phyloP scores from a whole-genome alignment of 1,140 invertebrate species.

The Microplitis demolitor region DNA sequence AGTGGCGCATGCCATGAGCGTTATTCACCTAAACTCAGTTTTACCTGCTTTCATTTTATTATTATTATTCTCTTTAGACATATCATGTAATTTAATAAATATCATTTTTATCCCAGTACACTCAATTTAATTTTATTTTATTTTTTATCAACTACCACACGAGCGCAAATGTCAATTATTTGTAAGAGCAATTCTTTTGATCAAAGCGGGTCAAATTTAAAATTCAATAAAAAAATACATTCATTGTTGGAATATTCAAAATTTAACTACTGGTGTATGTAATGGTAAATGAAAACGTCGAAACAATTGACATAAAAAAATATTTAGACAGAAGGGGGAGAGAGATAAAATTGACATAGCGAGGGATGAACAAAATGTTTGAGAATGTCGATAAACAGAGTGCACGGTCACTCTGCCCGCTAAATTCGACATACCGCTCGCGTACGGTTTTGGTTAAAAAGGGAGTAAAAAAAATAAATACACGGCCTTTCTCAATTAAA shows the following conservation, averaged over 20 bases:
- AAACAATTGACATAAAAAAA: neutral
- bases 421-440: slow-evolving; percentile 45
- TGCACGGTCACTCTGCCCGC: slow-evolving; percentile 23
- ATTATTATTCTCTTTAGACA: slow-evolving; percentile 40
- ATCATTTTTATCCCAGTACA: neutral
- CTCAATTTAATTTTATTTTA: neutral
- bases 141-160: too few relatives aligned
- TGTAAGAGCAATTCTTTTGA: too few relatives aligned
- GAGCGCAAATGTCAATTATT: too few relatives aligned
- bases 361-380: slow-evolving; percentile 9
- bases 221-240: too few relatives aligned
- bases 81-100: slow-evolving; percentile 22
- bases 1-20: slow-evolving; percentile 44
- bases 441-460: slow-evolving; percentile 35
- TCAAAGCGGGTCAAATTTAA: too few relatives aligned
- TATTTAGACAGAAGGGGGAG: neutral
- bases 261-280: neutral
- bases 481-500: slow-evolving; percentile 47
- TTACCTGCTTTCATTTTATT: slow-evolving; percentile 31
- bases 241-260: neutral
- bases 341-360: slow-evolving; percentile 2
- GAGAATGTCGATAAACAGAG: slow-evolving; percentile 51
- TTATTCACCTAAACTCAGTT: slow-evolving; percentile 41
- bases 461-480: slow-evolving; percentile 13
- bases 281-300: neutral